Evolutionary conservation across 92 coral and sea anemone genomes (phyloP).

Genomic region (Porites evermanni): DNA sequence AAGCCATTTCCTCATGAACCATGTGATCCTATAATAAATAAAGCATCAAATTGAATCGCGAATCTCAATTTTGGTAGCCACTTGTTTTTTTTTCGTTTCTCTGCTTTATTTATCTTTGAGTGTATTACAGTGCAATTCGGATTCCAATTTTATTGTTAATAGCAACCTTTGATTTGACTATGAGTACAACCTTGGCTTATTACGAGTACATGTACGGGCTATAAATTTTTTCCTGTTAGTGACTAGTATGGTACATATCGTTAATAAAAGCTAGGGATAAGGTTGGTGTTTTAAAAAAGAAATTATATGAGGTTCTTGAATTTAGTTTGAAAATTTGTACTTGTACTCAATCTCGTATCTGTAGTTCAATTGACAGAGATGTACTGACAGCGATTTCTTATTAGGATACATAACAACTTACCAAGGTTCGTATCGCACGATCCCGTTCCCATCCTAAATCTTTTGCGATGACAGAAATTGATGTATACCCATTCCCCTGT

Average conservation of each 20-base stretch:
- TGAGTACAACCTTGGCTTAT: too few relatives aligned
- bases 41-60: neutral
- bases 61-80: neutral
- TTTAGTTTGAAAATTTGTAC: too few relatives aligned
- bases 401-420: conserved; percentile 31
- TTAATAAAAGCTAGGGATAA: too few relatives aligned
- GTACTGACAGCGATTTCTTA: neutral
- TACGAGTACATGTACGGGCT: too few relatives aligned
- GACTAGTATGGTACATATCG: too few relatives aligned
- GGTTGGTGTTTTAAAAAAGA: too few relatives aligned
- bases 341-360: too few relatives aligned
- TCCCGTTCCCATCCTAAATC: conserved; percentile 90
- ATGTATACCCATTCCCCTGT: conserved; percentile 87
- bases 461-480: conserved; percentile 76
- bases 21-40: conserved; percentile 82
- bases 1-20: conserved; percentile 98
- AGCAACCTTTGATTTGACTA: too few relatives aligned
- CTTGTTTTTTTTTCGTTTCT: neutral
- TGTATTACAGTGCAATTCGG: too few relatives aligned
- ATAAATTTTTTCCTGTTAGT: too few relatives aligned
- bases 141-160: too few relatives aligned
- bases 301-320: too few relatives aligned
- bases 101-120: neutral
- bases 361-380: neutral
- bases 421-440: conserved; percentile 84